Evolutionary conservation across 2,888 invertebrate genomes (phyloP).

Genomic region (Formica aserva): DNA sequence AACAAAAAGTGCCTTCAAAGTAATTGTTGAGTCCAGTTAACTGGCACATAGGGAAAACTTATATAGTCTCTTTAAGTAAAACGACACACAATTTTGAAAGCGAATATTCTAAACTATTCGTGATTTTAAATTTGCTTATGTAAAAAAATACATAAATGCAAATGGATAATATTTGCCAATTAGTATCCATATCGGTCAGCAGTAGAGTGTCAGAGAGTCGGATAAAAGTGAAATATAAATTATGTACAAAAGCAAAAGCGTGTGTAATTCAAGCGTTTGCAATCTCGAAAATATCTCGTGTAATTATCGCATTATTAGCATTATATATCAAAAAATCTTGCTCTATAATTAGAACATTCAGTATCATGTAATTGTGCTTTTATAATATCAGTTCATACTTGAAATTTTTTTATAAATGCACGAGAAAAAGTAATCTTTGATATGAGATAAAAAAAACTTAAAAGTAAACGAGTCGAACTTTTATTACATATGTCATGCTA

Average conservation of each 20-base stretch:
- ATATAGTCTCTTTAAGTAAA: slow-evolving; percentile 37
- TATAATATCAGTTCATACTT: not conserved
- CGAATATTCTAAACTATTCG: slow-evolving; percentile 26
- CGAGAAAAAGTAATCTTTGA: slow-evolving; percentile 37
- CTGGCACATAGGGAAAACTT: slow-evolving; percentile 61
- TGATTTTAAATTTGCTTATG: slow-evolving; percentile 31
- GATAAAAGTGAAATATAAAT: slow-evolving; percentile 54
- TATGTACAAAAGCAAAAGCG: slow-evolving; percentile 68
- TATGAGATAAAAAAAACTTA: slow-evolving; percentile 57
- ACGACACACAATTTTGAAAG: slow-evolving; percentile 25
- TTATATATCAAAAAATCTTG: slow-evolving; percentile 34
- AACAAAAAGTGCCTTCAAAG: slow-evolving; percentile 83
- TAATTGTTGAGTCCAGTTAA: slow-evolving; percentile 57
- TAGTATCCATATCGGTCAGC: slow-evolving; percentile 40
- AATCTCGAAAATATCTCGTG: slow-evolving; percentile 27
- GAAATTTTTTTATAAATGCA: slow-evolving; percentile 11
- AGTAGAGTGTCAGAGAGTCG: slow-evolving; percentile 53
- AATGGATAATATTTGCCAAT: slow-evolving; percentile 19
- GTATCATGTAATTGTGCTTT: slow-evolving; percentile 4
- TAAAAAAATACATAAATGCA: not conserved
- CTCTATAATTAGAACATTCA: slow-evolving; percentile 36
- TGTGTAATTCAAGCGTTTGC: slow-evolving; percentile 57
- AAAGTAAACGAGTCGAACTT: slow-evolving; percentile 52
- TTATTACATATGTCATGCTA: slow-evolving; percentile 69
- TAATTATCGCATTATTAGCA: slow-evolving; percentile 30